These are phyloP conservation scores for Apteryx mantelli DNA, from an alignment of 2,113 vertebrate genomes.

Conservation along the genomic window DNA sequence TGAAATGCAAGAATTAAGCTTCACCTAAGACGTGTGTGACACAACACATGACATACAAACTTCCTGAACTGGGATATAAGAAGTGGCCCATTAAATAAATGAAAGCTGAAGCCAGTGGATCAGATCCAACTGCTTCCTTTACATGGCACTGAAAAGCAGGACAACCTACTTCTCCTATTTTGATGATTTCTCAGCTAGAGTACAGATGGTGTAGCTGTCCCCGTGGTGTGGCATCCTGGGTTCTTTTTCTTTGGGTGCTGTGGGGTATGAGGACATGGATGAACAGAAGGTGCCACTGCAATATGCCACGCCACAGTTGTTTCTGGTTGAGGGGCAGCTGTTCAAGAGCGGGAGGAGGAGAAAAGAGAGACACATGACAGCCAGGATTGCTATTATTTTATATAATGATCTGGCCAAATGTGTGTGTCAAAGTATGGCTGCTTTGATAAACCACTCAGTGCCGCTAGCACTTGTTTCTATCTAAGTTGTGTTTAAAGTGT, in stretches of 20 bases:
- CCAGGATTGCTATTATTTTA: neutral
- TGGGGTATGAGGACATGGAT: neutral
- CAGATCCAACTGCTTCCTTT: neutral
- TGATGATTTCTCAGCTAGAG: neutral
- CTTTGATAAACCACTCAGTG: neutral
- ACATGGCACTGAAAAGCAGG: neutral
- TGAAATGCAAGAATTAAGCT: neutral
- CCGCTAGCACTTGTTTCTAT: neutral
- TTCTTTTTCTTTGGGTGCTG: neutral
- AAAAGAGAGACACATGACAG: neutral
- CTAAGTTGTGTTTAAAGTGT: neutral
- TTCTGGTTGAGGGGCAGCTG: neutral
- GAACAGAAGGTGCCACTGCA: conserved; percentile 1
- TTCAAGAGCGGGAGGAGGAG: neutral
- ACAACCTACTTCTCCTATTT: neutral
- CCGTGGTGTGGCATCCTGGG: neutral
- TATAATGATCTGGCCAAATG: neutral
- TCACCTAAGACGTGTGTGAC: neutral
- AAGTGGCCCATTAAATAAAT: neutral
- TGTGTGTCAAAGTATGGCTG: neutral
- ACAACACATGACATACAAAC: neutral
- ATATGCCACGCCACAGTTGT: neutral
- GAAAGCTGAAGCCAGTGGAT: neutral
- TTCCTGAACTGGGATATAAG: neutral
- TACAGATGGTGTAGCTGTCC: neutral